Conservation (phyloP, 2,113 vertebrate genomes). For the Channa argus region DNA sequence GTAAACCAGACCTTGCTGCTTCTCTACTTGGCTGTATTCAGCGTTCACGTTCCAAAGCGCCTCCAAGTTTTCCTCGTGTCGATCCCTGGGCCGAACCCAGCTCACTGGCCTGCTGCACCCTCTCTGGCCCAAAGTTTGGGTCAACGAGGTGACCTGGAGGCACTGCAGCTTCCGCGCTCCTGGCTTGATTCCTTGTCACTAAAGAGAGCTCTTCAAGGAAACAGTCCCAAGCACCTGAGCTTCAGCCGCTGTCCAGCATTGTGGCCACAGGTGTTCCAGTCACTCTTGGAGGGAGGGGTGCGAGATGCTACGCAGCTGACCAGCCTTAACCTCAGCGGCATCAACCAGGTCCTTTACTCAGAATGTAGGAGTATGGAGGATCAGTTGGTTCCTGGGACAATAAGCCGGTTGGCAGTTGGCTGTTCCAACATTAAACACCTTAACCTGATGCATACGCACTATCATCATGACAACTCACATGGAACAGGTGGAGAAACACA, state of each 20-base stretch:
- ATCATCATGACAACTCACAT: conserved; percentile 85
- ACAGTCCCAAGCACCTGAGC: conserved; percentile 92
- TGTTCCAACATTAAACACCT: conserved; percentile 89
- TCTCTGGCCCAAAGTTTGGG: conserved; percentile 92
- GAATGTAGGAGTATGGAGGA: conserved; percentile 89
- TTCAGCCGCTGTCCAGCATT: conserved; percentile 91
- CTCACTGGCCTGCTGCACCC: conserved; percentile 87
- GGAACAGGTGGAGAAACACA: conserved; percentile 84
- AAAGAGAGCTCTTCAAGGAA: conserved; percentile 89
- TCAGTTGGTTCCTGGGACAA: conserved; percentile 86
- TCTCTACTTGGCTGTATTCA: conserved; percentile 94
- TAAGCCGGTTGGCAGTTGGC: conserved; percentile 85
- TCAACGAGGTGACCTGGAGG: conserved; percentile 87
- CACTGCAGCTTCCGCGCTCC: conserved; percentile 92
- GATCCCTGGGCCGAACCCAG: conserved; percentile 90
- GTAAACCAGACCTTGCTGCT: conserved; percentile 95
- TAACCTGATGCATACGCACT: conserved; percentile 95
- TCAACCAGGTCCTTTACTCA: conserved; percentile 86
- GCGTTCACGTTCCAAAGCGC: conserved; percentile 91
- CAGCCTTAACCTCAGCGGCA: conserved; percentile 94
- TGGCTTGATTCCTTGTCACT: conserved; percentile 91
- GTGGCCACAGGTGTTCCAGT: conserved; percentile 88
- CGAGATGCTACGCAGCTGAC: conserved; percentile 87
- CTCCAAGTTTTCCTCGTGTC: conserved; percentile 93
- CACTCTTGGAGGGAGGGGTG: conserved; percentile 85